Evolutionary conservation across 1,140 invertebrate genomes (phyloP), one percentile per base, ranked within the genome.

Genomic region (Metopolophium dirhodum): DNA sequence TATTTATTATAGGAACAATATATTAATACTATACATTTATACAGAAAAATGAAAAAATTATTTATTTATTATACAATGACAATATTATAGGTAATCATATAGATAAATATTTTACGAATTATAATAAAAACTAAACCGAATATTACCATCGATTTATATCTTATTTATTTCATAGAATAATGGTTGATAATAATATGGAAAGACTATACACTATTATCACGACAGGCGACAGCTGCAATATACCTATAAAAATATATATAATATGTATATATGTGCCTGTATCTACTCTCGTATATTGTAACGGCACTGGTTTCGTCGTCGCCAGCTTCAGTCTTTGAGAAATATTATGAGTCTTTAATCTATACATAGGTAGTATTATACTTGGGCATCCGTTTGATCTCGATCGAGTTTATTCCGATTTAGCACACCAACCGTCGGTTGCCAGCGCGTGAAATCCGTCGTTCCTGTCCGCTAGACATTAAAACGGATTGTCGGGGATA

Each of bases 351-450:
- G 30, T 68, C 30, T 57, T 68, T 68, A n/a, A 23, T 26, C 7
- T 61, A 30, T 30, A 23, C 0, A 7, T 26, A 57, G 54, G 23
- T 61, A 68, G 11, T 68, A 68, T 30, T 68, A 68, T 30, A 68
- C 4, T n/a, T 68, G 11, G 30, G 23, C 82, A 14, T 85, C 37
- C 83, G 83, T 41, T 85, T 41, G 83, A 41, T 45, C 9, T 45
- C 83, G 37, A 85, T 87, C 45, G 14, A 87, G 30, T 87, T 49
- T 47, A 77, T 87, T 87, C 26, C 41, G 45, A 87, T 87, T 86
- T 87, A 87, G 18, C 30, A n/a, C 45, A 30, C 41, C 85, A 41
- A 35, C 7, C 22, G 23, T 45, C 23, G 23, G 22, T 41, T 41
- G 37, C 37, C 61, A 41, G 83, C 23, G 37, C 83, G 30, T 77